A percentile compares a stretch with the other conserved stretches of the same genome.
Evolutionary conservation across 2,113 vertebrate genomes (phyloP).

Genomic region (Nothoprocta perdicaria): DNA sequence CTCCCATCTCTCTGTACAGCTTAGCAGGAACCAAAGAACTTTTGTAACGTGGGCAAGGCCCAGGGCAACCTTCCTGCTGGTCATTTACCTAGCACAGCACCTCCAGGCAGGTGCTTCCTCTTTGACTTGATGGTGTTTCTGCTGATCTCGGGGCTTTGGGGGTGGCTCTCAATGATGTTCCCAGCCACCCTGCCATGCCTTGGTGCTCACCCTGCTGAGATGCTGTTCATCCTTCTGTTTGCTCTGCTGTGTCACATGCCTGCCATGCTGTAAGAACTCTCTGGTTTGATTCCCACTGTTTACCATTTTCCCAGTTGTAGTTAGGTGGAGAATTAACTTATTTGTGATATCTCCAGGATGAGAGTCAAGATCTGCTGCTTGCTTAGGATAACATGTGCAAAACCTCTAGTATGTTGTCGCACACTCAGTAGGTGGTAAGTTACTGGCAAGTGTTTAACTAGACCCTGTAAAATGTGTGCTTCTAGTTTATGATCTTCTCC

Average conservation of each 20-base stretch:
- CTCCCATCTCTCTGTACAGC: background rate
- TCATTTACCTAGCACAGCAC: background rate
- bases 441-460: background rate
- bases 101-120: background rate
- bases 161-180: background rate
- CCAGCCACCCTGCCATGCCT: fast-evolving
- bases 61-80: background rate
- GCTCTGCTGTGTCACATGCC: background rate
- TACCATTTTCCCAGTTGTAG: too few relatives aligned
- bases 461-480: background rate
- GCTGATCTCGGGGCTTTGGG: fast-evolving
- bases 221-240: background rate
- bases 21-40: background rate
- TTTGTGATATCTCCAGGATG: background rate
- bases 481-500: background rate
- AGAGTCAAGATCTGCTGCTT: background rate
- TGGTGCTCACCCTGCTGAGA: background rate
- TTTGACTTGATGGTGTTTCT: fast-evolving
- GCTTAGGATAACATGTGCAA: background rate
- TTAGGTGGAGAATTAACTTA: background rate
- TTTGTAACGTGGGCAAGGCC: background rate
- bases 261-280: background rate
- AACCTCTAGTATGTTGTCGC: background rate
- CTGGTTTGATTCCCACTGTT: background rate
- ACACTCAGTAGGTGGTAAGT: fast-evolving